These are phyloP conservation scores for Phrynocephalus versicolor DNA, from an alignment of 2,113 vertebrate species.

Conservation along the genomic window DNA sequence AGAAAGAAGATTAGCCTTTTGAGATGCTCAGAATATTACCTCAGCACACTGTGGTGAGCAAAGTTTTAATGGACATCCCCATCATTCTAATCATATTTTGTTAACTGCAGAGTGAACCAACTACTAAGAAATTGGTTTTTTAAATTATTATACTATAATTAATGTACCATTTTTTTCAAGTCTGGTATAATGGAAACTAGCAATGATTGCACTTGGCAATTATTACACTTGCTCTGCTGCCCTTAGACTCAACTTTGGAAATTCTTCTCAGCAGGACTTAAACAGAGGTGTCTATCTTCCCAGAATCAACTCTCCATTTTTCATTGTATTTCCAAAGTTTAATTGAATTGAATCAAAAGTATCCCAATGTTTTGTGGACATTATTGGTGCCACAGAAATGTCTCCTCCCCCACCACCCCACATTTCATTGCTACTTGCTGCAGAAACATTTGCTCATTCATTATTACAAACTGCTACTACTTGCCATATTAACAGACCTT, in stretches of 20 bases:
- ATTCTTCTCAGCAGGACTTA: neutral
- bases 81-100: neutral
- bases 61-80: neutral
- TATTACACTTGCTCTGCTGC: neutral
- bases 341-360: neutral
- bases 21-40: neutral
- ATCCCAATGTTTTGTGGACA: neutral
- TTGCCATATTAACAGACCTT: neutral
- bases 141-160: neutral
- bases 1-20: neutral
- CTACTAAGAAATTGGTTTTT: neutral
- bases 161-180: neutral
- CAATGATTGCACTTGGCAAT: neutral
- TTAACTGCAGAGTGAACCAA: neutral
- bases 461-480: neutral
- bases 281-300: neutral
- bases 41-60: neutral
- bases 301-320: neutral
- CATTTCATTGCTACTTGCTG: neutral
- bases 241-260: neutral
- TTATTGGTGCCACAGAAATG: neutral
- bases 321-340: neutral
- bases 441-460: neutral
- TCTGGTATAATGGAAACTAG: neutral
- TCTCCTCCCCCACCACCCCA: neutral